phyloP scores from a whole-genome alignment of 2,888 invertebrate genomes.

The Nemotelus pantherinus region DNA sequence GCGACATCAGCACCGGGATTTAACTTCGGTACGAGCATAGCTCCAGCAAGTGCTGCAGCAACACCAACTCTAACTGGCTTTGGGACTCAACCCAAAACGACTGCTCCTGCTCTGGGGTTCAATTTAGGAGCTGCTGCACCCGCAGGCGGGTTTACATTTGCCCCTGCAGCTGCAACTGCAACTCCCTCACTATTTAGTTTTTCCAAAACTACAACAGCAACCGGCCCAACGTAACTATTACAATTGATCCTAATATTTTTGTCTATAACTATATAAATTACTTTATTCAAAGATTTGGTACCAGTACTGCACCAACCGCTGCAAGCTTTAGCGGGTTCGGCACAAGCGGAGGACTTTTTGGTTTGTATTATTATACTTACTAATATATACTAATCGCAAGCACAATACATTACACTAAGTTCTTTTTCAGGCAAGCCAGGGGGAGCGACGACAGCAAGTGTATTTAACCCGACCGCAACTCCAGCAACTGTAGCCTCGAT shows the following conservation, averaged over 20 bases:
- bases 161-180: background rate
- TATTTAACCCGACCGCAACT: slow-evolving; percentile 30
- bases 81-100: slow-evolving; percentile 28
- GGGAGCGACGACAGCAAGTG: slow-evolving; percentile 9
- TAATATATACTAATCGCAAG: no score
- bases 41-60: slow-evolving; percentile 45
- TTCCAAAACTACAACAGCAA: slow-evolving; percentile 19
- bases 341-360: slow-evolving; percentile 25
- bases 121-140: slow-evolving; percentile 49
- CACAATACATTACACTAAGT: no score
- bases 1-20: background rate
- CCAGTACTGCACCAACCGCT: slow-evolving; percentile 26
- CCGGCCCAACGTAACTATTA: background rate
- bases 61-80: slow-evolving; percentile 52
- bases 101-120: slow-evolving; percentile 38
- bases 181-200: slow-evolving; percentile 8
- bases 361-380: background rate
- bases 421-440: slow-evolving; percentile 31
- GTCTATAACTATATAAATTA: background rate
- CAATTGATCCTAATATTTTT: background rate
- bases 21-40: background rate
- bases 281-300: background rate
- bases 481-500: slow-evolving; percentile 53
- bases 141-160: slow-evolving; percentile 48
- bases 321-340: slow-evolving; percentile 15